Conservation (phyloP, 1,140 invertebrate species). For the Potamilus streckersoni region DNA sequence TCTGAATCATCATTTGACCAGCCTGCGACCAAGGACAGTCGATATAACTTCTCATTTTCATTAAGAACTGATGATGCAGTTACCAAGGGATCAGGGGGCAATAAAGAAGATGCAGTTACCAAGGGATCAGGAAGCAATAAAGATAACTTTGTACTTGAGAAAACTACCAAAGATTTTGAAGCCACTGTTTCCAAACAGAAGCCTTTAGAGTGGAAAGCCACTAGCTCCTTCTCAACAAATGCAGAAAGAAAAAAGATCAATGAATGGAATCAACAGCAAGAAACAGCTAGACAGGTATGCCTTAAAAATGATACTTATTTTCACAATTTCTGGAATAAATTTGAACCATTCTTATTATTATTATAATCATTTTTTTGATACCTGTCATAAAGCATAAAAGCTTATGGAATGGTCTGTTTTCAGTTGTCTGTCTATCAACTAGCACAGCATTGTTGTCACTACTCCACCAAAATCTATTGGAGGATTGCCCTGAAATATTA, state of each 20-base stretch:
- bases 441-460: too few species aligned
- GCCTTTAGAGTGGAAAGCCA: slow-evolving; percentile 9
- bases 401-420: too few species aligned
- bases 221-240: slow-evolving; percentile 35
- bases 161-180: slow-evolving; percentile 17
- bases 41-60: slow-evolving; percentile 29
- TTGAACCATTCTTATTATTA: too few species aligned
- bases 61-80: slow-evolving; percentile 8
- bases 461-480: too few species aligned
- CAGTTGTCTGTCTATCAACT: too few species aligned
- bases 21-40: slow-evolving; percentile 2
- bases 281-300: slow-evolving; percentile 42
- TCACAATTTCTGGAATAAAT: too few species aligned
- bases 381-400: too few species aligned
- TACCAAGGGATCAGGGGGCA: slow-evolving; percentile 6
- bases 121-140: slow-evolving; percentile 13
- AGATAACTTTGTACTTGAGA: slow-evolving; percentile 33
- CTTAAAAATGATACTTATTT: not conserved
- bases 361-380: too few species aligned
- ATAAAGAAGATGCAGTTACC: slow-evolving; percentile 12
- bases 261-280: slow-evolving; percentile 74
- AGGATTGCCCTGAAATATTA: too few species aligned
- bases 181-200: slow-evolving; percentile 19
- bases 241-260: slow-evolving; percentile 78
- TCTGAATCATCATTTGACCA: not conserved